Evolutionary conservation across 2,888 invertebrate species (phyloP).

Genomic region (Conus canariensis): DNA sequence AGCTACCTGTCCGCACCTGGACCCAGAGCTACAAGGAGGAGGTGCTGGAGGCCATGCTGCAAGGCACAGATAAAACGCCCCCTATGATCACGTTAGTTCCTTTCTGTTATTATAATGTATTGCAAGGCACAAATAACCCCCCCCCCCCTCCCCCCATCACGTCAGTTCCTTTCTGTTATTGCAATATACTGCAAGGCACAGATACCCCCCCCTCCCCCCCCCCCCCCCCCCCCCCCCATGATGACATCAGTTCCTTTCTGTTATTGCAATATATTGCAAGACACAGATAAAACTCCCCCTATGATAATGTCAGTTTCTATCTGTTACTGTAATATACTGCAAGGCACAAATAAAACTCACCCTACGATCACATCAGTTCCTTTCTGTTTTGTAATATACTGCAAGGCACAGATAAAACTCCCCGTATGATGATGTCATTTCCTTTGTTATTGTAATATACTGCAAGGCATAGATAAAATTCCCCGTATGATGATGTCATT

Average conservation of each 20-base stretch:
- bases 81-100: slow-evolving; percentile 78
- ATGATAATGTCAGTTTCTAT: neutral
- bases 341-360: no score
- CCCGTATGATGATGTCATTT: neutral
- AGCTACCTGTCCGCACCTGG: slow-evolving; percentile 96
- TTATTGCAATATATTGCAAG: neutral
- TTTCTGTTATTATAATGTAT: neutral
- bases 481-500: neutral
- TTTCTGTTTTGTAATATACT: neutral
- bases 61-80: slow-evolving; percentile 86
- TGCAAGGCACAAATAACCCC: neutral
- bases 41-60: slow-evolving; percentile 91
- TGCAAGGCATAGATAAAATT: neutral
- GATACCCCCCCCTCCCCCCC: no score
- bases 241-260: no score
- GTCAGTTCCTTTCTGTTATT: neutral
- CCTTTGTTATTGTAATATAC: neutral
- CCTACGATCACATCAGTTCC: no score
- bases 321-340: neutral
- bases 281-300: neutral
- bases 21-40: slow-evolving; percentile 97
- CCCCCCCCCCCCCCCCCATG: neutral
- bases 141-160: neutral
- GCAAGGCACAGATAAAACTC: neutral
- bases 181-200: no score